A percentile compares a stretch with the other conserved stretches of the same genome.
phyloP scores from a whole-genome alignment of 2,113 vertebrate species.

The Laticauda laticaudata region DNA sequence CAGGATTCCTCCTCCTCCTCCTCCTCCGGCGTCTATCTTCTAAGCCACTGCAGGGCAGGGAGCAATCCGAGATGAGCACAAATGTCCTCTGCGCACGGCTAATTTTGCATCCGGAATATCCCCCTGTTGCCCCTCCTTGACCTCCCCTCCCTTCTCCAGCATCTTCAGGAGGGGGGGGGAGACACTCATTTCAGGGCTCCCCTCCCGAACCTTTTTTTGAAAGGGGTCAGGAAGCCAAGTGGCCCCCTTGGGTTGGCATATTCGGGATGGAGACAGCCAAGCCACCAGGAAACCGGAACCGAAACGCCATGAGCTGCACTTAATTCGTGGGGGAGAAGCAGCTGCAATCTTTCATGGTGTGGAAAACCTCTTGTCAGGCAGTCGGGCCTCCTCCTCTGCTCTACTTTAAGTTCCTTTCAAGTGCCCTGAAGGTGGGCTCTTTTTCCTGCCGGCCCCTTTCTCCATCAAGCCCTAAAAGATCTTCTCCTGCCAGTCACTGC shows the following conservation, averaged over 20 bases:
- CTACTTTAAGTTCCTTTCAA: neutral
- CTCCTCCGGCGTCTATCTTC: neutral
- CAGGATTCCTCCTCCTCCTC: too few species aligned
- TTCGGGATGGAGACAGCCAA: neutral
- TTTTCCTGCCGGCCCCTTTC: neutral
- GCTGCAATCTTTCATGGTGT: neutral
- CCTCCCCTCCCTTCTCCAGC: neutral
- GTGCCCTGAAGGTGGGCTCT: neutral
- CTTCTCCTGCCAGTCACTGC: neutral
- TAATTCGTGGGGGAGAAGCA: neutral
- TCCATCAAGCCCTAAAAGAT: neutral
- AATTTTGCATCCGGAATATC: neutral
- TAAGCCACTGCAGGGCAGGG: neutral
- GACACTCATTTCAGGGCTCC: neutral
- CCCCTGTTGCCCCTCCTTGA: neutral
- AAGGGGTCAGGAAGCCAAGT: neutral
- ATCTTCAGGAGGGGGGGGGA: rapidly evolving
- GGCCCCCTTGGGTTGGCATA: neutral
- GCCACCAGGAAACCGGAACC: neutral
- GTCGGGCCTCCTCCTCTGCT: neutral
- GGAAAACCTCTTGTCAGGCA: neutral
- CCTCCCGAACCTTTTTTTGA: neutral
- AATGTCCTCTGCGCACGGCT: neutral
- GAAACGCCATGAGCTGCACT: neutral
- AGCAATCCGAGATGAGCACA: neutral